A percentile compares a stretch with the other conserved stretches of the same genome.
Evolutionary conservation across 2,888 invertebrate species (phyloP).

Genomic region (Nowickia ferox): DNA sequence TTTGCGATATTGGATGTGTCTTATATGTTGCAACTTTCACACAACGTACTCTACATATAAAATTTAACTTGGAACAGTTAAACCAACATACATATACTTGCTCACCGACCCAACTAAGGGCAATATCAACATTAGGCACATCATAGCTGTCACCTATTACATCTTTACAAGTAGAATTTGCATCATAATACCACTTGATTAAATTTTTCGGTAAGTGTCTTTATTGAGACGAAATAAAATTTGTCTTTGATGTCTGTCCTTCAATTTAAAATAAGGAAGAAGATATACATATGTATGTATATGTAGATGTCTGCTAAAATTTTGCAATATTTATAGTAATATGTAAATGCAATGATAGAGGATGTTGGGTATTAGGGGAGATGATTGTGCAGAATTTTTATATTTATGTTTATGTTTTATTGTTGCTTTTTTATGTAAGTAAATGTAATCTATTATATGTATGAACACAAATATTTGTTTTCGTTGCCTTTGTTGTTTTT

Average conservation of each 20-base stretch:
- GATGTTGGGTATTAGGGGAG: neutral
- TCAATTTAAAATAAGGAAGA: conserved; percentile 35
- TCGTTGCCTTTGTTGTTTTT: conserved; percentile 43
- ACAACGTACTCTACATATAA: conserved; percentile 5
- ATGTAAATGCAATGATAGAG: neutral
- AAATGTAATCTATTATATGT: conserved; percentile 31
- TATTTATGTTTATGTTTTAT: conserved; percentile 20
- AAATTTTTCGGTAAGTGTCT: conserved; percentile 52
- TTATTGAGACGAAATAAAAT: neutral
- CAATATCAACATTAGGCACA: conserved; percentile 11
- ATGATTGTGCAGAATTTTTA: conserved; percentile 15
- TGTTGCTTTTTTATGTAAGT: conserved; percentile 34
- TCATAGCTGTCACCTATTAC: conserved; percentile 19
- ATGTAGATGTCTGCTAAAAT: neutral
- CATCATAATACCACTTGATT: conserved; percentile 11
- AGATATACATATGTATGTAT: neutral
- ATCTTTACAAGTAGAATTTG: conserved; percentile 11
- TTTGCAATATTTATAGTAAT: conserved; percentile 6
- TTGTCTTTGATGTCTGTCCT: conserved; percentile 28
- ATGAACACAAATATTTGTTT: conserved; percentile 39
- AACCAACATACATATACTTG: neutral
- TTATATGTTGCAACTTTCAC: conserved; percentile 15
- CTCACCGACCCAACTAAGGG: neutral
- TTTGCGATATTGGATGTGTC: conserved; percentile 23
- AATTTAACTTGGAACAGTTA: conserved; percentile 1